Evolutionary conservation across 2,797 vertebrate genomes (phyloP).

Genomic region (Takifugu rubripes): DNA sequence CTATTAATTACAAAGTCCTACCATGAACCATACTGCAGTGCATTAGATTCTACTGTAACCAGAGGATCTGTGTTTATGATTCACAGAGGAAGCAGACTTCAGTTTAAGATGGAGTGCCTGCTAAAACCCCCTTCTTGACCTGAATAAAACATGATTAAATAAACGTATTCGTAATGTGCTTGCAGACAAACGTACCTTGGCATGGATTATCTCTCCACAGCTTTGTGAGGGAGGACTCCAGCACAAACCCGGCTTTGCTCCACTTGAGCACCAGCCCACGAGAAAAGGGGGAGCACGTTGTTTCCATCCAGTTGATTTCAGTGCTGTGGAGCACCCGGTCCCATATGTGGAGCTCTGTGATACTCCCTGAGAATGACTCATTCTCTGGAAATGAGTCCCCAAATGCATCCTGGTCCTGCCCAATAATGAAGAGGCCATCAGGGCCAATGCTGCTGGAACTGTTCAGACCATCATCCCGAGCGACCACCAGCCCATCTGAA

Average conservation of each 20-base stretch:
- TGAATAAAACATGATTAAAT: too few species aligned
- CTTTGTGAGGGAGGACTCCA: conserved; percentile 56
- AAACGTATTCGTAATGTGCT: too few species aligned
- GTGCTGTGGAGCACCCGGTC: conserved; percentile 62
- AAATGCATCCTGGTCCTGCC: conserved; percentile 68
- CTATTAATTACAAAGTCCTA: too few species aligned
- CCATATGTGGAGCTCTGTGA: conserved; percentile 79
- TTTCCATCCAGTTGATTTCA: conserved; percentile 73
- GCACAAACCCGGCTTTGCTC: conserved; percentile 59
- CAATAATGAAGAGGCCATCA: conserved; percentile 69
- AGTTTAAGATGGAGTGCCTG: too few species aligned
- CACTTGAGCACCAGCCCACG: conserved; percentile 74
- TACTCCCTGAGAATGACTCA: conserved; percentile 73
- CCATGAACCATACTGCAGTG: too few species aligned
- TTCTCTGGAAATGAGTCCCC: conserved; percentile 59
- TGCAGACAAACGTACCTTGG: conserved; percentile 63
- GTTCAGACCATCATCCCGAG: conserved; percentile 42
- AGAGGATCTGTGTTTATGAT: too few species aligned
- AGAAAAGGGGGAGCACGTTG: conserved; percentile 63
- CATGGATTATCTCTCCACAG: conserved; percentile 58
- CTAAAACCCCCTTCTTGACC: too few species aligned
- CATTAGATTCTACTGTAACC: too few species aligned
- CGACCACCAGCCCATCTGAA: conserved; percentile 42
- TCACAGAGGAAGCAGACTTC: too few species aligned
- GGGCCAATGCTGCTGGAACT: conserved; percentile 48